These are phyloP conservation scores for Pluvialis apricaria DNA, from an alignment of 2,113 vertebrate species.

Conservation along the genomic window DNA sequence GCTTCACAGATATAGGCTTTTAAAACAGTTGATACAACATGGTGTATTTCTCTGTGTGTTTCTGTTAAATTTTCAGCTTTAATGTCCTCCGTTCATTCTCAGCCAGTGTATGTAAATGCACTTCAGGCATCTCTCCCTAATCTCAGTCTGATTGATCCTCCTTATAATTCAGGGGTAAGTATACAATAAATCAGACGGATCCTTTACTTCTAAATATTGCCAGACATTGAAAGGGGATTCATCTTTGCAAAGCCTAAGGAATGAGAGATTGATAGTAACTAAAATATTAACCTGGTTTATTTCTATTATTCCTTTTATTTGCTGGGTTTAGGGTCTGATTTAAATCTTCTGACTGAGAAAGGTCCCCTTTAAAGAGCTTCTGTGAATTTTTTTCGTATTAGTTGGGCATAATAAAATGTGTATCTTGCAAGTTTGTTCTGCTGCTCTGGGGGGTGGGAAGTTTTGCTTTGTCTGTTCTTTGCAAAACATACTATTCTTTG, in stretches of 20 bases:
- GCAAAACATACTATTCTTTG: background rate
- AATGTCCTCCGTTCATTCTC: background rate
- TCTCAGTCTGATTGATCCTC: constrained; percentile 55
- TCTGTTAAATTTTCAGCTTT: constrained; percentile 62
- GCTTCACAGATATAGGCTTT: background rate
- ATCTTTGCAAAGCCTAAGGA: background rate
- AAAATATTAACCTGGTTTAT: background rate
- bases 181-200: background rate
- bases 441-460: background rate
- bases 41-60: constrained; percentile 3
- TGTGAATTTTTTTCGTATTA: background rate
- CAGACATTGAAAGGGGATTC: background rate
- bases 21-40: background rate
- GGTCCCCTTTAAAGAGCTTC: background rate
- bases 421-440: background rate
- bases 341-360: background rate
- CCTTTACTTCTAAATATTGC: background rate
- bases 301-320: background rate
- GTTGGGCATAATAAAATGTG: background rate
- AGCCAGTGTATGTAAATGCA: constrained; percentile 50
- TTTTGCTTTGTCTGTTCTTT: background rate
- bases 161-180: constrained; percentile 69
- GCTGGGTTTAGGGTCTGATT: background rate
- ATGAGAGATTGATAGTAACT: background rate
- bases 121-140: constrained; percentile 58